Base-by-base conservation (phyloP, 2,888 invertebrate genomes). In the Cheilosia grossa region DNA sequence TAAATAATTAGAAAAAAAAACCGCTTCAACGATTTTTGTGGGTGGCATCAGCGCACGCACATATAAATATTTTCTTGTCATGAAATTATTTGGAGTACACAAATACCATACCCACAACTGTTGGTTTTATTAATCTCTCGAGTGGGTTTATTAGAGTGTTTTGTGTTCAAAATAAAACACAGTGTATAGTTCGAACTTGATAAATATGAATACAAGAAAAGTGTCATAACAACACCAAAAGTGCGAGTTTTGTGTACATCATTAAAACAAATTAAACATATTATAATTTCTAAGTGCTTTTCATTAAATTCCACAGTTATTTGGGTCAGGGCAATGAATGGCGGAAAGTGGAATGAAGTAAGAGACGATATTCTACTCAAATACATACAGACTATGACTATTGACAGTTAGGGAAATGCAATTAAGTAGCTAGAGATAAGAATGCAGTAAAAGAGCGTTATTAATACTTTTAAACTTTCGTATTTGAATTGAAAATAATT, bases 301-400 rank as follows among this genome's bases (percentile, higher is more conserved):
- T 47, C 53, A 59, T 47, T 47, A 9, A 27, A 37, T 42, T 53
- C 3, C 10, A 4, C 51, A 44, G 33, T 30, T 17, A 77, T 54
- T 54, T 54, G n/a, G 67, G 77, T 69, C 77, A 69, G 24, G 61
- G 58, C 42, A 42, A 42, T 74, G 40, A 30, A 54, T 42, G 40
- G 17, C 47, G 19, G 13, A 37, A 37, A 5, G 27, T 63, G 19
- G 37, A 49, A 30, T 53, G 15, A n/a, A 15, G n/a, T 54, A 33
- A 10, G 56, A 30, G 56, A 56, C 17, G 13, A 51, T 51, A 51
- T 51, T 51, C 21, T 51, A 51, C 24, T 51, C 24, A 15, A 13
- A 51, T 15, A 13, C 15, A 47, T n/a, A 19, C 7, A 44, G 44
- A 44, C 44, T 17, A 44, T 9, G 17, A 47, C 17, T 17, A 6